Evolutionary conservation across 2,113 vertebrate genomes (phyloP).

Genomic region (Noturus placidus): DNA sequence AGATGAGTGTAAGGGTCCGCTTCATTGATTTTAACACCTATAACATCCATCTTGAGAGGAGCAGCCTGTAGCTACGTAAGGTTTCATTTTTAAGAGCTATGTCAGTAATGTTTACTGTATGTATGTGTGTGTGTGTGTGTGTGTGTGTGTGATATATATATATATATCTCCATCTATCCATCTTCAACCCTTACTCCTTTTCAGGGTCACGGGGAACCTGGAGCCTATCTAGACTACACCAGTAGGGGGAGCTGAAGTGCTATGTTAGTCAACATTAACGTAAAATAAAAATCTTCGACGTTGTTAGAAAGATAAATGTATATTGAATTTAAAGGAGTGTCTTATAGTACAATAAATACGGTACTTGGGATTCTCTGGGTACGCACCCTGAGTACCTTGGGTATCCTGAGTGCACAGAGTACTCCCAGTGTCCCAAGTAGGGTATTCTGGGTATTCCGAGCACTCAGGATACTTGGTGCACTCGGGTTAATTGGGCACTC

Average conservation of each 20-base stretch:
- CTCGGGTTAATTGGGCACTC: too few relatives aligned
- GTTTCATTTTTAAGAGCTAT: neutral
- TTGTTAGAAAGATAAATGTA: neutral
- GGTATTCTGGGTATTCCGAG: too few relatives aligned
- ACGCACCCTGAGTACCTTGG: neutral
- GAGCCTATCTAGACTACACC: neutral
- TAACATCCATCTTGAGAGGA: neutral
- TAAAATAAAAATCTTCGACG: neutral
- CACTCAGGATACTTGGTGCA: too few relatives aligned
- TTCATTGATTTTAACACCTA: too few relatives aligned
- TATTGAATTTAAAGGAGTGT: neutral
- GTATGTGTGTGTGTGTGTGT: too few relatives aligned
- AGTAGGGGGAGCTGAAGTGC: neutral
- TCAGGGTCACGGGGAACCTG: too few relatives aligned
- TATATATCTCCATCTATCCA: too few relatives aligned
- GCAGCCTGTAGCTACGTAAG: too few relatives aligned
- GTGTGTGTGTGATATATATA: too few relatives aligned
- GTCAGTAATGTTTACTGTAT: neutral
- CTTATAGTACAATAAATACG: neutral
- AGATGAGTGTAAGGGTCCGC: neutral
- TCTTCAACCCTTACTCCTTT: too few relatives aligned
- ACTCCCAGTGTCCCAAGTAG: too few relatives aligned
- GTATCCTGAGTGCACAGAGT: too few relatives aligned
- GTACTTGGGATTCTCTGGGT: neutral
- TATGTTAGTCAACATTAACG: neutral